phyloP scores from a whole-genome alignment of 2,888 invertebrate species.

The Andrena praecox region DNA sequence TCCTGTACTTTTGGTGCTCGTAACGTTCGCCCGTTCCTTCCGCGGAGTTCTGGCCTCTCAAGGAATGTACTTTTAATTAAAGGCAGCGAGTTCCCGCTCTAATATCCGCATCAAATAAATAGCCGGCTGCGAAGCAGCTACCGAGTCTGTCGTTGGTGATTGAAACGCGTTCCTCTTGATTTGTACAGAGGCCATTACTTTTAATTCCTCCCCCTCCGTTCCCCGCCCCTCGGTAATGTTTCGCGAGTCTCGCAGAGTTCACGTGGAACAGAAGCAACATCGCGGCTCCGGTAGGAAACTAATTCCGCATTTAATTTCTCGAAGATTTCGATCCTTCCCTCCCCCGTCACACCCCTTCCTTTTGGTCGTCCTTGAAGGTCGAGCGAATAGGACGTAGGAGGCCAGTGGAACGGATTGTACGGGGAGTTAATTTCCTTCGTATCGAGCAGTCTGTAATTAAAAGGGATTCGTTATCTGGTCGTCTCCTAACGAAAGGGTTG shows the following conservation, averaged over 20 bases:
- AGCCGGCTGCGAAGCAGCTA: not conserved
- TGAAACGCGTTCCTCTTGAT: constrained; percentile 37
- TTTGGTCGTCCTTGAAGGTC: not conserved
- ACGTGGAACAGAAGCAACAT: not conserved
- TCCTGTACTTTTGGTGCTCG: constrained; percentile 12
- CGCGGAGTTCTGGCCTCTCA: constrained; percentile 20
- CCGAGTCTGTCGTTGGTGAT: constrained; percentile 20
- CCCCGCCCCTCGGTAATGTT: not conserved
- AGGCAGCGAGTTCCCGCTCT: constrained; percentile 11
- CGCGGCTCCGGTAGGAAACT: not conserved
- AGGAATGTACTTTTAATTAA: constrained; percentile 60
- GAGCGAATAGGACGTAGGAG: not conserved
- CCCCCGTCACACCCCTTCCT: too few relatives aligned
- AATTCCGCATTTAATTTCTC: constrained; percentile 47
- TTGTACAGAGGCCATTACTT: constrained; percentile 34
- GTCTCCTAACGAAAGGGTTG: constrained; percentile 36
- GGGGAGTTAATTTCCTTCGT: constrained; percentile 43
- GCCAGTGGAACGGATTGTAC: constrained; percentile 29
- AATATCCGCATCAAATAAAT: constrained; percentile 45
- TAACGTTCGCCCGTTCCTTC: constrained; percentile 18
- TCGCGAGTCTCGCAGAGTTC: constrained; percentile 3
- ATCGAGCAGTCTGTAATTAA: constrained; percentile 46
- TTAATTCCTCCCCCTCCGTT: constrained; percentile 13
- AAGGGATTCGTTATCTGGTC: constrained; percentile 41
- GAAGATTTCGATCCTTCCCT: constrained; percentile 1